Base-by-base conservation (phyloP, 1,140 invertebrate genomes). In the Procambarus virginalis region DNA sequence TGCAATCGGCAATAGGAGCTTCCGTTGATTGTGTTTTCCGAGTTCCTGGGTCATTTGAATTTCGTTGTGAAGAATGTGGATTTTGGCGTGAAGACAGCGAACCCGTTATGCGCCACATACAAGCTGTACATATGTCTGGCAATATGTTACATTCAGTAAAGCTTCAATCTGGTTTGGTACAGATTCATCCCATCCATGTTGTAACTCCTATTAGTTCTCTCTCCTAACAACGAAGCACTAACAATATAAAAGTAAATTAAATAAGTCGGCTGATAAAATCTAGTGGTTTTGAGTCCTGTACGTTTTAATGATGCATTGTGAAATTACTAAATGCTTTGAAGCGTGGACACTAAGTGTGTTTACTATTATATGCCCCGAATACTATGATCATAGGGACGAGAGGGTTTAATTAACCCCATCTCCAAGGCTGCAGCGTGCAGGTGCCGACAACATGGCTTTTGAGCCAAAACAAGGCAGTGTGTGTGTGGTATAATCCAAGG, bases 91-190 rank as follows among this genome's bases (percentile, higher is more conserved):
- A 84, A 73, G 86, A 88, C 5, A 91, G 92, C 45, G 84, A 91
- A 10, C 90, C 90, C 6, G 86, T 92, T 4, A 89, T 92, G 81
- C 76, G 84, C 49, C 92, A 92, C 78, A 92, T 92, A 55, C 89
- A 91, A 82, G 90, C 90, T 22, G 92, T 92, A 49, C 92, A 92
- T 64, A 91, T 92, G 86, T 91, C 90, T n/a, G 92, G 92, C 45
- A 91, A 92, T 73, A 89, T 92, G 75, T 58, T 91, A 22, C 92
- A 92, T 48, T 89, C 89, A 48, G 80, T 92, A 9, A 82, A 77
- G 46, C 81, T 84, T 34, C 85, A 81, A 51, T 86, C 88, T n/a
- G 91, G 91, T 20, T 34, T 86, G 17, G 68, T 90, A 22, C 88
- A 92, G 58, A 85, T 90, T 10, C 84, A 92, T 73, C 87, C 87